These are phyloP conservation scores for Thermophis baileyi DNA, from an alignment of 2,113 vertebrate genomes.

Conservation along the genomic window DNA sequence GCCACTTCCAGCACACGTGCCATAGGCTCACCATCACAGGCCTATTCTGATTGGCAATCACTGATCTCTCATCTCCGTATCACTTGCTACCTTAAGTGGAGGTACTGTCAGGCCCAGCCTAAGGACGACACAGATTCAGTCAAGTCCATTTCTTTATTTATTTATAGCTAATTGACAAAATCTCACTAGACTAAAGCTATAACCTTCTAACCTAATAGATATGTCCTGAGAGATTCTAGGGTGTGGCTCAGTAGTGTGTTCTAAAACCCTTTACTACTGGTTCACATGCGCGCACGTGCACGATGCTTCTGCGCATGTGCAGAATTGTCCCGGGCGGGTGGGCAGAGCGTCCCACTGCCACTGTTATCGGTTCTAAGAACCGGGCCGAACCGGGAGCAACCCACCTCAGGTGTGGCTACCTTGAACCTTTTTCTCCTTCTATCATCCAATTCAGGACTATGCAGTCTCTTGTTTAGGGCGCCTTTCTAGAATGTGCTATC, in stretches of 20 bases:
- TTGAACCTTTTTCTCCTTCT: neutral
- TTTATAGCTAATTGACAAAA: neutral
- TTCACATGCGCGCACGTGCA: too few species aligned
- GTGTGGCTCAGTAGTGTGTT: too few species aligned
- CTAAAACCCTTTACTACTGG: too few species aligned
- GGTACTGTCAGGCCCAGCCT: neutral
- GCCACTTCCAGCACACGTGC: too few species aligned
- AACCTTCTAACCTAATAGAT: neutral
- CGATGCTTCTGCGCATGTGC: too few species aligned
- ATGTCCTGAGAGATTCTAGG: neutral
- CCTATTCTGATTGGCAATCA: neutral
- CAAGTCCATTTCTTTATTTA: neutral
- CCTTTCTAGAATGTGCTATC: neutral
- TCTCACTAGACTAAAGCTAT: neutral
- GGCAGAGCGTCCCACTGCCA: too few species aligned
- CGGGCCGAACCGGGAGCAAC: too few species aligned
- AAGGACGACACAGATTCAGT: neutral
- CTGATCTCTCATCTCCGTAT: neutral
- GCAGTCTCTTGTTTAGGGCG: neutral
- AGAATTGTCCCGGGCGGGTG: too few species aligned
- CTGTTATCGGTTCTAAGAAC: too few species aligned
- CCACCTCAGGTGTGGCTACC: neutral
- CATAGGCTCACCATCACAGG: too few species aligned
- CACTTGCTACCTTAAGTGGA: neutral
- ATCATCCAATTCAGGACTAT: neutral